A percentile compares a stretch with the other conserved stretches of the same genome.
These are phyloP conservation scores for Anolis sagrei DNA, from an alignment of 2,113 vertebrate genomes.

Conservation along the genomic window DNA sequence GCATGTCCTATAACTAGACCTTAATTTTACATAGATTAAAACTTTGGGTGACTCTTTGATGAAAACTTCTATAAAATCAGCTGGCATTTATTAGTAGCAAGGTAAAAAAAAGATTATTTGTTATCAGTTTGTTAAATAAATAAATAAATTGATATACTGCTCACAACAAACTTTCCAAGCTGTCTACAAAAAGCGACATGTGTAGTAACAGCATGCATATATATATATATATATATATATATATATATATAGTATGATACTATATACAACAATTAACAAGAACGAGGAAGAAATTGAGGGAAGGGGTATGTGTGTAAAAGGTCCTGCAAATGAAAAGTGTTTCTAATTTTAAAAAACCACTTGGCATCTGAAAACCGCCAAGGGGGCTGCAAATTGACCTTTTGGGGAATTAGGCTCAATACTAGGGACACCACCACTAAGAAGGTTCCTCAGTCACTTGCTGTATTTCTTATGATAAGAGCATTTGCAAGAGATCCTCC, in stretches of 20 bases:
- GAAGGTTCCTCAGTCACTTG: background rate
- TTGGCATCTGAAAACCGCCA: background rate
- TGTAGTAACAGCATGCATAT: background rate
- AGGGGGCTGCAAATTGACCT: background rate
- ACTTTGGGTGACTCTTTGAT: background rate
- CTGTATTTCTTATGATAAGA: background rate
- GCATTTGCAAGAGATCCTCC: background rate
- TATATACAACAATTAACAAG: background rate
- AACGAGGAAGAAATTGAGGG: background rate
- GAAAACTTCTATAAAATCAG: background rate
- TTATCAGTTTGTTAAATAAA: background rate
- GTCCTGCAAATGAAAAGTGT: background rate
- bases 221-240: too few relatives aligned
- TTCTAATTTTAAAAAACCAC: background rate
- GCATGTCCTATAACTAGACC: background rate
- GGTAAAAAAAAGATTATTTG: background rate
- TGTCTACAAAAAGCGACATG: background rate
- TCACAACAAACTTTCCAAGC: background rate
- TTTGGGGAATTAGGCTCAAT: background rate
- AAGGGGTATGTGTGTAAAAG: too few relatives aligned
- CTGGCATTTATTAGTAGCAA: background rate
- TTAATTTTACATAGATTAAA: background rate
- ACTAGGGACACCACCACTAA: background rate
- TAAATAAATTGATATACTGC: background rate
- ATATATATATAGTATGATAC: too few relatives aligned